phyloP scores from a whole-genome alignment of 2,888 invertebrate genomes.

The Patella depressa region DNA sequence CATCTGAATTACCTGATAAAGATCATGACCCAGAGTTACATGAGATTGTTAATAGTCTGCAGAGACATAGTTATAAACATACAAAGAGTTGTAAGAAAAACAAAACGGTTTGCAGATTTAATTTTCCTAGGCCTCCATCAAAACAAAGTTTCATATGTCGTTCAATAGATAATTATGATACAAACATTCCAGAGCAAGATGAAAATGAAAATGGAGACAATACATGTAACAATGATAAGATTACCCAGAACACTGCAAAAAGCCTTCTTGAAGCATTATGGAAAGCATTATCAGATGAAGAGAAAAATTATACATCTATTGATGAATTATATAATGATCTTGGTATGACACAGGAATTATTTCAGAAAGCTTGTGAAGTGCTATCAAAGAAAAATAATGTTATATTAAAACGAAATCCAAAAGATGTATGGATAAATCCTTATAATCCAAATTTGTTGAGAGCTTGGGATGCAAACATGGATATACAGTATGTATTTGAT shows the following conservation, averaged over 20 bases:
- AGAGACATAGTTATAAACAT: constrained; percentile 34
- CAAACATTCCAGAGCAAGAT: neutral
- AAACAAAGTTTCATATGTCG: constrained; percentile 15
- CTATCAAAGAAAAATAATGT: neutral
- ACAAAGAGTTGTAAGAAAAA: constrained; percentile 34
- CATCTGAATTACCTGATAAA: constrained; percentile 26
- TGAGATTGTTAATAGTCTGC: constrained; percentile 33
- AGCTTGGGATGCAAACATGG: constrained; percentile 26
- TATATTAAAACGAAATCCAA: neutral
- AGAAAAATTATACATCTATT: constrained; percentile 4
- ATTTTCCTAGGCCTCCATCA: constrained; percentile 36
- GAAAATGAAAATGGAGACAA: neutral
- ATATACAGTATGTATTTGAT: constrained; percentile 19
- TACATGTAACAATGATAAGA: no score
- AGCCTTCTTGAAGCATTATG: constrained; percentile 4
- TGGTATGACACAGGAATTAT: constrained; percentile 6
- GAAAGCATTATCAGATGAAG: neutral
- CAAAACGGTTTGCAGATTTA: constrained; percentile 36
- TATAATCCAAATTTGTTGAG: constrained; percentile 28
- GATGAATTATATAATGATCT: constrained; percentile 4
- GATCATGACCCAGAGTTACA: constrained; percentile 35
- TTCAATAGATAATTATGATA: constrained; percentile 8
- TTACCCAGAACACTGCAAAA: neutral
- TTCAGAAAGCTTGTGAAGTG: constrained; percentile 9
- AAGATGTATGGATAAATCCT: neutral